A percentile compares a stretch with the other conserved stretches of the same genome.
phyloP scores from a whole-genome alignment of 2,797 vertebrate species.

The Sparus aurata region DNA sequence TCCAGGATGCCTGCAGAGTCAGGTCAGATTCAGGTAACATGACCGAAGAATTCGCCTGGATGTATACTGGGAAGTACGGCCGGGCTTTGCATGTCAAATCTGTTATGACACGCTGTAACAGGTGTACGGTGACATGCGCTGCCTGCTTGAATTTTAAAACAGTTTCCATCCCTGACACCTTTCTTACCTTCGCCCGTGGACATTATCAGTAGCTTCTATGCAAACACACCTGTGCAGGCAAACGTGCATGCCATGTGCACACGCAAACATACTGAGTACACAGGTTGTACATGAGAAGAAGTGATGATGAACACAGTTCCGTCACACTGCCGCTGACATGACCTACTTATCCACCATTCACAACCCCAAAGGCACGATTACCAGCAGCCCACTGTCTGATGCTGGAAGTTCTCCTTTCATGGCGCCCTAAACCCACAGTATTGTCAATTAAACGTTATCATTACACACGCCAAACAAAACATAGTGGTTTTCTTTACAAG shows the following conservation, averaged over 20 bases:
- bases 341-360: slow-evolving; percentile 28
- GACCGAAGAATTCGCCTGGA: neutral
- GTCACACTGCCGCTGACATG: slow-evolving; percentile 27
- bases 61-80: neutral
- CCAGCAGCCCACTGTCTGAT: neutral
- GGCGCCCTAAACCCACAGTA: neutral
- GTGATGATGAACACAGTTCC: neutral
- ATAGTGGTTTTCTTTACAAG: neutral
- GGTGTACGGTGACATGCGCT: neutral
- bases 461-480: neutral
- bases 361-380: slow-evolving; percentile 5
- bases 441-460: neutral
- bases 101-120: neutral
- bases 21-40: slow-evolving; percentile 32
- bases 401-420: neutral
- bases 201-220: neutral
- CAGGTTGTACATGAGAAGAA: too few species aligned
- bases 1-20: slow-evolving; percentile 1
- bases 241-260: neutral
- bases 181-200: neutral
- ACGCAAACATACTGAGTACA: slow-evolving; percentile 5
- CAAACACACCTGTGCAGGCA: slow-evolving; percentile 42
- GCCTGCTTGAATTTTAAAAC: neutral
- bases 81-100: neutral
- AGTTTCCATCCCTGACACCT: neutral